Evolutionary conservation across 2,113 vertebrate species (phyloP).

Genomic region (Elachura formosa): DNA sequence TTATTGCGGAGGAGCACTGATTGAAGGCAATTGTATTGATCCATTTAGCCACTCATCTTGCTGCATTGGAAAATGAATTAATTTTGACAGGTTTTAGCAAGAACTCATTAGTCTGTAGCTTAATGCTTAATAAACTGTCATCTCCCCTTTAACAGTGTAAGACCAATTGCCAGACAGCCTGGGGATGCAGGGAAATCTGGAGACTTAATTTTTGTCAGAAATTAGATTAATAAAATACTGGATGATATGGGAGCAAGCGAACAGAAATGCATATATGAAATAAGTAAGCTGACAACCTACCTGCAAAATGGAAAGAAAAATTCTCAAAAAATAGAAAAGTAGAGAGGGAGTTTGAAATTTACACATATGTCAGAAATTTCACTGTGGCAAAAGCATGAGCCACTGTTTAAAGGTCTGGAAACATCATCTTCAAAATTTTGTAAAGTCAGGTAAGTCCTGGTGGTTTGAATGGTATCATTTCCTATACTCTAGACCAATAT

Average conservation of each 20-base stretch:
- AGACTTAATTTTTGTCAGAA: background rate
- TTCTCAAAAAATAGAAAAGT: background rate
- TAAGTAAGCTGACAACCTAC: background rate
- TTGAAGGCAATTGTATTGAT: conserved; percentile 10
- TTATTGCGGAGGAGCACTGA: background rate
- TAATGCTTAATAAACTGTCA: conserved; percentile 40
- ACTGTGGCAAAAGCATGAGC: background rate
- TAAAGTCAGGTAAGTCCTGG: background rate
- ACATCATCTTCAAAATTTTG: background rate
- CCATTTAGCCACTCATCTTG: background rate
- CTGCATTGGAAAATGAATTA: conserved; percentile 13
- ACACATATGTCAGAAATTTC: background rate
- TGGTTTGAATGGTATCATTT: background rate
- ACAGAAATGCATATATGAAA: background rate
- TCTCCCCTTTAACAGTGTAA: background rate
- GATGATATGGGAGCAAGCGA: background rate
- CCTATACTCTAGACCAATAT: background rate
- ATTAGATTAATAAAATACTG: background rate
- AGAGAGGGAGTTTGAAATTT: background rate
- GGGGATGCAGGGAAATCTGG: background rate
- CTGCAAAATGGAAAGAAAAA: background rate
- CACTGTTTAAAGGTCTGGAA: background rate
- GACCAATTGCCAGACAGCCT: background rate
- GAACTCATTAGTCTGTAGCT: conserved; percentile 10
- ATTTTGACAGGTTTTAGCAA: conserved; percentile 51